Base-by-base conservation (phyloP, 2,888 invertebrate species). In the Acrocera orbiculus region DNA sequence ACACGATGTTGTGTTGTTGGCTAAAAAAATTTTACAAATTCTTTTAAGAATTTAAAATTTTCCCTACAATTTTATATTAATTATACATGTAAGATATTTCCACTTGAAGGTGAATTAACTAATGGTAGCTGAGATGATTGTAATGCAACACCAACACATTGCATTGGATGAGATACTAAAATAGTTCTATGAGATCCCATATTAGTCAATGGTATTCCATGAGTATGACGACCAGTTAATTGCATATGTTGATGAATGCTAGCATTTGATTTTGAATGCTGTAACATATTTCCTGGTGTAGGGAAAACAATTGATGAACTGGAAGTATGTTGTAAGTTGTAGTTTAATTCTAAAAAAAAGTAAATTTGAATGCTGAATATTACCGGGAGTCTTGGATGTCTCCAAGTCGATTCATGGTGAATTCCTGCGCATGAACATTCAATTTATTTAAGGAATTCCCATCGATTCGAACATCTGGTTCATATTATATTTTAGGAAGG, bases 351-450 rank as follows among this genome's bases (percentile, higher is more conserved):
- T 58, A 56, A 27, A 54, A 56, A 49, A 35, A 33, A 30, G 11
- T 15, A 20, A 24, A 25, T 20, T 6, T 5, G 3, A 11, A 19
- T 20, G 17, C 14, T 20, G n/a, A 8, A 13, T 19, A 35, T 35
- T 56, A 56, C 55, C 54, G 52, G 50, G 49, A 45, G 43, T 42
- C 49, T 42, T 44, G 44, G 39, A 47, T 41, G 45, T 52, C 50
- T 44, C 47, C 47, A 46, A 52, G 45, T 44, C 48, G 43, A 44
- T 44, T 73, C 78, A 82, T 81, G 50, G 77, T 79, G 64, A 87
- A 86, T 67, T 86, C 86, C 66, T 83, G 83, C 39, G 86, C 86
- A 64, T 85, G 79, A 44, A 82, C 83, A 61, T 86, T 86, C 47
- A 86, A 66, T 61, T 76, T 76, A 56, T 74, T 75, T 48, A 49